Percentiles rank a stretch among this genome's conserved stretches.
These are phyloP conservation scores for Cheumatopsyche charites DNA, from an alignment of 1,140 invertebrate species.

Conservation along the genomic window DNA sequence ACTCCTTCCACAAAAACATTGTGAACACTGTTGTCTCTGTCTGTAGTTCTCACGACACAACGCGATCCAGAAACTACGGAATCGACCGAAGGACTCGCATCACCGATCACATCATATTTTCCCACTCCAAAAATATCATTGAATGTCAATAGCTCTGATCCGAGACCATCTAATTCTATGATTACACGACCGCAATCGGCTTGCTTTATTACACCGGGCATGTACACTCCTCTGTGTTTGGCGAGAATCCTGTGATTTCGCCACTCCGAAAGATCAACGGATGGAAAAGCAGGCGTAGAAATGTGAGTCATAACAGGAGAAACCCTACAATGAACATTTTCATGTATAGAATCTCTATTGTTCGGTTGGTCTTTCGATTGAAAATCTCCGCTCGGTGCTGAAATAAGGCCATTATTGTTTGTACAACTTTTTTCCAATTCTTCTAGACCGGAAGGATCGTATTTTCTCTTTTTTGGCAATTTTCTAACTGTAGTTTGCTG, in stretches of 20 bases:
- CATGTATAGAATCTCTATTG: slow-evolving; percentile 45
- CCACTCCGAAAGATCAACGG: slow-evolving; percentile 89
- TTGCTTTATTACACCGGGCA: slow-evolving; percentile 78
- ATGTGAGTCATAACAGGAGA: slow-evolving; percentile 54
- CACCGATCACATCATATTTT: slow-evolving; percentile 89
- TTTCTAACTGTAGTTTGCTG: slow-evolving; percentile 66
- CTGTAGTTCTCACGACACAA: slow-evolving; percentile 65
- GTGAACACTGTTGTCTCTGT: slow-evolving; percentile 57
- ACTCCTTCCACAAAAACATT: slow-evolving; percentile 83
- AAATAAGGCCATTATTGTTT: slow-evolving; percentile 54
- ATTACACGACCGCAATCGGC: slow-evolving; percentile 67
- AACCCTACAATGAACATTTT: slow-evolving; percentile 50
- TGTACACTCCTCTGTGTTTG: slow-evolving; percentile 79
- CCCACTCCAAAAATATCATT: slow-evolving; percentile 75
- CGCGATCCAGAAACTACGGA: slow-evolving; percentile 65
- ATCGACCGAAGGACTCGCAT: slow-evolving; percentile 85
- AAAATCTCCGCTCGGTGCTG: slow-evolving; percentile 40
- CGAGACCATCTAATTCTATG: slow-evolving; percentile 73
- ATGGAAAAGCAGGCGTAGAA: slow-evolving; percentile 52
- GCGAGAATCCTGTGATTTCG: slow-evolving; percentile 88
- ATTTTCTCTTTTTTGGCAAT: slow-evolving; percentile 88
- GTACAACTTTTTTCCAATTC: slow-evolving; percentile 62
- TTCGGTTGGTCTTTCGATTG: slow-evolving; percentile 49
- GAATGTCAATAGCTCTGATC: slow-evolving; percentile 65
- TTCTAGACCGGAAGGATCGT: slow-evolving; percentile 82